phyloP scores from a whole-genome alignment of 2,797 vertebrate genomes.

The Buceros bicornis region DNA sequence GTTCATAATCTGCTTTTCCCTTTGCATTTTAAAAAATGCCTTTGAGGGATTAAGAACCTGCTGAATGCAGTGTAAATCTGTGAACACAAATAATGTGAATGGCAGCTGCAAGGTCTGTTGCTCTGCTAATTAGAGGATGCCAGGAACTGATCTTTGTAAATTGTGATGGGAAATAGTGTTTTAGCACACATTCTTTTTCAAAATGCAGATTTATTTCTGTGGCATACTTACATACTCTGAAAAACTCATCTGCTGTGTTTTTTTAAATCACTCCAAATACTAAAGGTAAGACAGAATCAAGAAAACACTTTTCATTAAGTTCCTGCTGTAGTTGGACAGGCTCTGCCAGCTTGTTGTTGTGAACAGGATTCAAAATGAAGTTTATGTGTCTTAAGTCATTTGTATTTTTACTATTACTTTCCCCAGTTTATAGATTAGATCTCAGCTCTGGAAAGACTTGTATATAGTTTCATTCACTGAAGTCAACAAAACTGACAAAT shows the following conservation, averaged over 20 bases:
- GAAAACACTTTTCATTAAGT: not conserved
- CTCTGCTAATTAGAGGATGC: not conserved
- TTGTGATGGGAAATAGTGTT: not conserved
- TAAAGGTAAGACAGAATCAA: not conserved
- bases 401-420: not conserved
- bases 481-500: not conserved
- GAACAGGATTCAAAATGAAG: not conserved
- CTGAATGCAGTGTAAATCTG: not conserved
- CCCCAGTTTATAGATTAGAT: not conserved
- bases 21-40: not conserved
- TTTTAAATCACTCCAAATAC: not conserved
- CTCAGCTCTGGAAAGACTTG: not conserved
- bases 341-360: not conserved
- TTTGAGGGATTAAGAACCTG: constrained; percentile 10
- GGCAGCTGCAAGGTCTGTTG: not conserved
- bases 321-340: not conserved
- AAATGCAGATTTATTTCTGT: constrained; percentile 10
- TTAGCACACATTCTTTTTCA: not conserved
- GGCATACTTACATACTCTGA: not conserved
- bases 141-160: not conserved
- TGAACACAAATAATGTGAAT: not conserved
- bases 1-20: constrained; percentile 15
- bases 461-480: not conserved
- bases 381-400: not conserved
- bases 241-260: not conserved